These are phyloP conservation scores for Phengaris alcon DNA, from an alignment of 2,888 invertebrate species.

Conservation along the genomic window DNA sequence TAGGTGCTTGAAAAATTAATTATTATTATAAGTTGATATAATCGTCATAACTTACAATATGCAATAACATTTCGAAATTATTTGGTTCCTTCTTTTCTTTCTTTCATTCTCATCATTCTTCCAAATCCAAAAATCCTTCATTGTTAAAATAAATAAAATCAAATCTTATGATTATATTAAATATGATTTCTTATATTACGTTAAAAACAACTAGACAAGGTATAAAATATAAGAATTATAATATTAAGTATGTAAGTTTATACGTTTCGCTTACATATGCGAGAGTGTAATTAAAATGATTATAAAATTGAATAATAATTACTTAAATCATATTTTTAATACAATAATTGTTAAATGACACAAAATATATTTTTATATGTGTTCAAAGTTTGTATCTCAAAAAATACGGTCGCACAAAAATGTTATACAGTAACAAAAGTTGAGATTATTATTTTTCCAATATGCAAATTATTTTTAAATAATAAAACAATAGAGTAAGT, in stretches of 20 bases:
- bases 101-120: too few species aligned
- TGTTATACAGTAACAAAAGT: not conserved
- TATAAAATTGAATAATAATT: slow-evolving; percentile 5
- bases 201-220: not conserved
- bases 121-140: not conserved
- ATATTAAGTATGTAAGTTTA: not conserved
- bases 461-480: slow-evolving; percentile 13
- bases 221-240: not conserved
- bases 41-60: not conserved
- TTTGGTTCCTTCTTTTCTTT: not conserved
- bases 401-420: slow-evolving; percentile 23
- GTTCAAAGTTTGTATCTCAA: slow-evolving; percentile 12
- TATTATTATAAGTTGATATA: not conserved
- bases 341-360: slow-evolving; percentile 14
- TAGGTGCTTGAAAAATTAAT: not conserved
- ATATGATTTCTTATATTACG: not conserved
- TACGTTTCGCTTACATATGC: not conserved
- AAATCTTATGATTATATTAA: not conserved
- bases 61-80: not conserved
- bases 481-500: not conserved
- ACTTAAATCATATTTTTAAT: slow-evolving; percentile 14
- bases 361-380: slow-evolving; percentile 19
- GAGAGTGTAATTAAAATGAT: not conserved
- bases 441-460: not conserved
- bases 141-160: not conserved